Conservation (phyloP, 2,797 vertebrate species). For the Sebastes matsubarae region DNA sequence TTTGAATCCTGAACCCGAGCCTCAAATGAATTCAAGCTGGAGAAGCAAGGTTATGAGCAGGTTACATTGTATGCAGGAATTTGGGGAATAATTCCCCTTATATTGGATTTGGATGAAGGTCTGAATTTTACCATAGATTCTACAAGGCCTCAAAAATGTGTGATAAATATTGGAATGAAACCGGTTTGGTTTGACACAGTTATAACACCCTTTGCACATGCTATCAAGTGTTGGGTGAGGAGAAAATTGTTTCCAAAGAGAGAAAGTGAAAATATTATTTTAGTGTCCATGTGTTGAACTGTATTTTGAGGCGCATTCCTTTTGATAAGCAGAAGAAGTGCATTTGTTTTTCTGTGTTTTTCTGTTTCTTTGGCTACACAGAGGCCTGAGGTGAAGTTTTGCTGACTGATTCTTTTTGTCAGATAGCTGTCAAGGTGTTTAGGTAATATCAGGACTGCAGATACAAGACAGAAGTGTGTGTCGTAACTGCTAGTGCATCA, state of each 20-base stretch:
- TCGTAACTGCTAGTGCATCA: background rate
- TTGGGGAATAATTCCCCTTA: slow-evolving; percentile 82
- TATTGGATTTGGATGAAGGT: slow-evolving; percentile 80
- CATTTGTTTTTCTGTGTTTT: background rate
- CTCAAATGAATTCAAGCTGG: slow-evolving; percentile 82
- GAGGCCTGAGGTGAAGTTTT: background rate
- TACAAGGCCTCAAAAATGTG: slow-evolving; percentile 44
- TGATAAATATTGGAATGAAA: slow-evolving; percentile 25
- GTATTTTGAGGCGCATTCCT: background rate
- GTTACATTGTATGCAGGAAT: slow-evolving; percentile 81
- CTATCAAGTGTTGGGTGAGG: background rate
- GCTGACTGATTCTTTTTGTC: background rate
- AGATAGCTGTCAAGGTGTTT: slow-evolving; percentile 7
- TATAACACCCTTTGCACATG: background rate
- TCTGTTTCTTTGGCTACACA: background rate
- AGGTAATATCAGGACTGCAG: slow-evolving; percentile 80
- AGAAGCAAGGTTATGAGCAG: slow-evolving; percentile 78
- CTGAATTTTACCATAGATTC: slow-evolving; percentile 57
- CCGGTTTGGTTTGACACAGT: slow-evolving; percentile 8
- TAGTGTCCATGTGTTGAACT: background rate
- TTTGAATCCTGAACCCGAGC: slow-evolving; percentile 73
- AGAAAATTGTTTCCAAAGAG: background rate
- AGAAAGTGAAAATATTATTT: background rate
- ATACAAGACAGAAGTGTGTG: slow-evolving; percentile 51
- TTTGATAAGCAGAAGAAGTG: background rate